These are phyloP conservation scores for Noctua janthina DNA, from an alignment of 2,888 invertebrate species.

Conservation along the genomic window DNA sequence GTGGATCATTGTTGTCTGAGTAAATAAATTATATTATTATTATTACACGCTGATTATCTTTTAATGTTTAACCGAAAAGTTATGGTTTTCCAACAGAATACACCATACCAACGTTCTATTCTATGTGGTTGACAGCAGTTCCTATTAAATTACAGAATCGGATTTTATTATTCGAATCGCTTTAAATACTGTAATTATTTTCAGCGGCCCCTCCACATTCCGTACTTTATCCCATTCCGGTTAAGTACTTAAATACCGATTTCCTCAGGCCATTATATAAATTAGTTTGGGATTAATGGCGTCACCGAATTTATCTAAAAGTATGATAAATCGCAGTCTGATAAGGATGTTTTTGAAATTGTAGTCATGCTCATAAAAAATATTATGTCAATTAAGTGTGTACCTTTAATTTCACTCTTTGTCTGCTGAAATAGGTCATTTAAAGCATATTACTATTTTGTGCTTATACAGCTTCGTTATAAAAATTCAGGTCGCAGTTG, in stretches of 20 bases:
- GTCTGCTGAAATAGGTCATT: too few relatives aligned
- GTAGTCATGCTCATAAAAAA: not conserved
- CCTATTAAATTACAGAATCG: slow-evolving; percentile 1
- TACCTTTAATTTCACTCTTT: not conserved
- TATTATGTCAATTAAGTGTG: not conserved
- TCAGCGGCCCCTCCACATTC: slow-evolving; percentile 54
- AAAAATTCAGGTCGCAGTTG: not conserved
- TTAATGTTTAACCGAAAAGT: not conserved
- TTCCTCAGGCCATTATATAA: slow-evolving; percentile 73
- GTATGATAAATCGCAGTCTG: slow-evolving; percentile 62
- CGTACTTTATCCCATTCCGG: slow-evolving; percentile 61
- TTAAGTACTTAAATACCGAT: slow-evolving; percentile 71
- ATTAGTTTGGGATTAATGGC: slow-evolving; percentile 75
- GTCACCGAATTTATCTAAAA: slow-evolving; percentile 70
- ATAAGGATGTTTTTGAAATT: slow-evolving; percentile 8
- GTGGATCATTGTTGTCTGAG: too few relatives aligned
- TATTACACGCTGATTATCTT: not conserved
- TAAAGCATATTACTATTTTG: not conserved
- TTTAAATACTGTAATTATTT: slow-evolving; percentile 53
- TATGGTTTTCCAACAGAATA: not conserved
- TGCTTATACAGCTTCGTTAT: too few relatives aligned
- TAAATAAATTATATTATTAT: too few relatives aligned
- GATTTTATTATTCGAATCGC: slow-evolving; percentile 33
- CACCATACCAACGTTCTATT: not conserved
- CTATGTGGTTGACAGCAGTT: not conserved